Base-by-base conservation (phyloP, 2,888 invertebrate genomes). In the Papilio gigon region DNA sequence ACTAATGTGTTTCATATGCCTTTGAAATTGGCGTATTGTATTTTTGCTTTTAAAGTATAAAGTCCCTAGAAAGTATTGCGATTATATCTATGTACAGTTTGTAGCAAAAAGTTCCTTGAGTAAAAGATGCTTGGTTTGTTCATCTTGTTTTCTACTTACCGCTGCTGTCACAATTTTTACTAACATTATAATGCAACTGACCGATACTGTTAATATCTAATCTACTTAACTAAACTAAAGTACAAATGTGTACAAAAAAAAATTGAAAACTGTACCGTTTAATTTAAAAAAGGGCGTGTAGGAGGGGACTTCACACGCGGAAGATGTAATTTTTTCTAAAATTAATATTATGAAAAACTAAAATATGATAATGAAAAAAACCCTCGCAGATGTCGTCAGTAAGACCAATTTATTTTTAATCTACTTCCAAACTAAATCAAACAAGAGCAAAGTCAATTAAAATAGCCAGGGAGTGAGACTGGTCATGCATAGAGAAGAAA, bases 361-460 rank as follows among this genome's bases (percentile, higher is more conserved):
- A 56, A 56, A 30, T 17, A 56, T 30, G 2, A 2, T 14, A 30
- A n/a, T 2, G n/a, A 5, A 53, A n/a, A 27, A n/a, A 30, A 3
- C 9, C 3, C 9, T 56, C 4, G n/a, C 9, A 11, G 30, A 17
- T 30, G 17, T n/a, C 30, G 22, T 56, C 27, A 56, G 30, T 27
- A 9, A 30, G n/a, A 17, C 30, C 53, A 56, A 56, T 56, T 56
- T 56, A 56, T 56, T 56, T 63, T 50, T 50, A 35, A 50, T 35
- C 22, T 63, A 42, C 63, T 22, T 50, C 35, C 47, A 47, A 63
- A 63, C 63, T 63, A 50, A 63, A 63, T 63, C 63, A 63, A 63
- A 63, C 63, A 63, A 63, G 47, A 35, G 20, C 33, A 63, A 63
- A 63, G 63, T 63, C 63, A 50, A 63, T 63, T 63, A 47, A 63